Evolutionary conservation across 2,113 vertebrate species (phyloP), one percentile per base, ranked within the genome.

Genomic region (Rafetus swinhoei): DNA sequence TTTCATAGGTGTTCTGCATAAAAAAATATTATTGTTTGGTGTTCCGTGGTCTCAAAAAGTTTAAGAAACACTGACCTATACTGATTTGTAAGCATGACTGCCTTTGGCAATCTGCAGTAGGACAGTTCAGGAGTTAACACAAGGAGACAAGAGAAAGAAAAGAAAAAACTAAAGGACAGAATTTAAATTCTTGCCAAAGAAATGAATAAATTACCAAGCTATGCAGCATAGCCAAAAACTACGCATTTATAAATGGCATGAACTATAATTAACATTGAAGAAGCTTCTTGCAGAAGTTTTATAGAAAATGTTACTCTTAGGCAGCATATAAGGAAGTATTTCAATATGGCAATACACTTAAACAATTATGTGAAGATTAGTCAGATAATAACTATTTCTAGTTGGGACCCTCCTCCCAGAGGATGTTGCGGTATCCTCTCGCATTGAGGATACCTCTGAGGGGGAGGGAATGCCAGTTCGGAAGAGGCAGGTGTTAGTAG

Each of bases 271-370:
- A 19, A 35, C n/a, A 72, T 35, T 72, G 65, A 69, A 69, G 65
- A 69, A 45, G 72, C 19, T 74, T 39, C 72, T 24, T 74, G 35
- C 9, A 76, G n/a, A 76, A 76, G 35, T 35, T 76, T 24, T 50
- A 0, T 25, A 86, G 3, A 5, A 86, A 55, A 5, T 18, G 9
- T 12, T 16, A 24, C 0, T 0, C 35, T n/a, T 0, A 0, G 88
- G 11, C 6, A 65, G 8, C 0, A 1, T 25, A 18, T n/a, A 72
- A 54, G 50, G 45, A 77, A 11, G 24, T 54, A 29, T 62, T 18
- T 79, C 14, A 11, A 27, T 1, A 29, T 2, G 6, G 6, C 7
- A 76, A 79, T 6, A 27, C 1, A 0, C 4, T 5, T 69, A 72
- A 72, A 54, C 60, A 81, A 29, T 14, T 77, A 72, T 72, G 39